Evolutionary conservation across 2,113 vertebrate genomes (phyloP).

Genomic region (Lasiurus borealis): DNA sequence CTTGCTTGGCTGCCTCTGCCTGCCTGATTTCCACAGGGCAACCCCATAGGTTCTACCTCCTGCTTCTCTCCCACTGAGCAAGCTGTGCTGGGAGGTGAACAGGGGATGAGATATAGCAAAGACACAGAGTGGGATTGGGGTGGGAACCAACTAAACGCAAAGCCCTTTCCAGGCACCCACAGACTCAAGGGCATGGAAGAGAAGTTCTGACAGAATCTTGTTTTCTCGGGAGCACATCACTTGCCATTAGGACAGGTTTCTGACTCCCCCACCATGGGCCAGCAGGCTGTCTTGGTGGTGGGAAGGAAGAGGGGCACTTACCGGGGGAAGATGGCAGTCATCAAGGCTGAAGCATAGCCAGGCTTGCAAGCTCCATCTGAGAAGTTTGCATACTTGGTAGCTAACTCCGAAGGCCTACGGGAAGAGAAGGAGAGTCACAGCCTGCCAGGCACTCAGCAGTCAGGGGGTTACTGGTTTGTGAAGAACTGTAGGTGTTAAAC

Average conservation of each 20-base stretch:
- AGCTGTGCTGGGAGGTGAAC: neutral
- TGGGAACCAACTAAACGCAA: neutral
- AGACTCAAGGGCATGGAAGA: neutral
- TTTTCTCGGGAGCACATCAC: neutral
- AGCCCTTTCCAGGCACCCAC: neutral
- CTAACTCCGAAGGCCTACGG: conserved; percentile 92
- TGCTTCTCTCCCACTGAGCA: neutral
- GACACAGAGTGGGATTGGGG: neutral
- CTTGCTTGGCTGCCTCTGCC: neutral
- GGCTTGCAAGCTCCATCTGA: conserved; percentile 95
- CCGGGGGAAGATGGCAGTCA: conserved; percentile 97
- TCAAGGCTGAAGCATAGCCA: conserved; percentile 95
- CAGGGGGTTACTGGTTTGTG: neutral
- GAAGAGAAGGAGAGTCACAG: conserved; percentile 79
- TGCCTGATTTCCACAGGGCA: neutral
- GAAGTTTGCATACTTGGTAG: conserved; percentile 95
- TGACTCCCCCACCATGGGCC: accelerated
- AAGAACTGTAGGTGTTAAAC: neutral
- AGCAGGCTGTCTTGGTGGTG: accelerated
- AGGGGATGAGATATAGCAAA: neutral
- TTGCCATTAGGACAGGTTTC: neutral
- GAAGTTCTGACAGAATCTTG: neutral
- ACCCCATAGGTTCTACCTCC: neutral
- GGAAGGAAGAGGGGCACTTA: conserved; percentile 85
- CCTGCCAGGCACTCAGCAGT: conserved; percentile 3